Conservation (phyloP, 2,797 vertebrate genomes). For the Simalia tracyae region DNA sequence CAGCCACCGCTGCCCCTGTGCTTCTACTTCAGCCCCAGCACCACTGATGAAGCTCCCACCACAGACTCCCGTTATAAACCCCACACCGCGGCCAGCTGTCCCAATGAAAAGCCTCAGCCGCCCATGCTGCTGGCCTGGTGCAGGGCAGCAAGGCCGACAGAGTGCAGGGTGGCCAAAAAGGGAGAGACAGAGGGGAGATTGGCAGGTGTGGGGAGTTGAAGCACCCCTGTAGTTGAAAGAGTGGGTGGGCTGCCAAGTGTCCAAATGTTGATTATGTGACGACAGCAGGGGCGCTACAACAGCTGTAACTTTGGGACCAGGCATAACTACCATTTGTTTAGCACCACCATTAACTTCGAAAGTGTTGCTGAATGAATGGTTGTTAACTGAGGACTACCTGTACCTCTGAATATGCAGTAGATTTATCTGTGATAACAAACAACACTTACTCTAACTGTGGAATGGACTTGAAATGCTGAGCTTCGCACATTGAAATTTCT, state of each 20-base stretch:
- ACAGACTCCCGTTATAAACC: neutral
- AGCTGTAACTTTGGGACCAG: neutral
- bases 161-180: neutral
- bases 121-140: neutral
- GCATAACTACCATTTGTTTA: neutral
- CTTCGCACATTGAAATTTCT: constrained; percentile 89
- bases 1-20: neutral
- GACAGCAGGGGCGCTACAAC: neutral
- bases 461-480: constrained; percentile 74
- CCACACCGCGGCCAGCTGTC: too few species aligned
- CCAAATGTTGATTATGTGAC: neutral
- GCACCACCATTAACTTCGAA: neutral
- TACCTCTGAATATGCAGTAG: constrained; percentile 28
- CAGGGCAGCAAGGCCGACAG: neutral
- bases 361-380: neutral
- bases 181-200: neutral
- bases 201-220: neutral
- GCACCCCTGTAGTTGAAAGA: neutral
- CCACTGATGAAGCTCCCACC: neutral
- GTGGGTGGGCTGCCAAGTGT: neutral
- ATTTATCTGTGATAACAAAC: constrained; percentile 49
- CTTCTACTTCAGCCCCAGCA: neutral
- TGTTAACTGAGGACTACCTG: neutral
- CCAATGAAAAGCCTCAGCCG: neutral
- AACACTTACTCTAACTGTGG: constrained; percentile 78